Evolutionary conservation across 2,113 vertebrate genomes (phyloP).

Genomic region (Ciconia maguari): DNA sequence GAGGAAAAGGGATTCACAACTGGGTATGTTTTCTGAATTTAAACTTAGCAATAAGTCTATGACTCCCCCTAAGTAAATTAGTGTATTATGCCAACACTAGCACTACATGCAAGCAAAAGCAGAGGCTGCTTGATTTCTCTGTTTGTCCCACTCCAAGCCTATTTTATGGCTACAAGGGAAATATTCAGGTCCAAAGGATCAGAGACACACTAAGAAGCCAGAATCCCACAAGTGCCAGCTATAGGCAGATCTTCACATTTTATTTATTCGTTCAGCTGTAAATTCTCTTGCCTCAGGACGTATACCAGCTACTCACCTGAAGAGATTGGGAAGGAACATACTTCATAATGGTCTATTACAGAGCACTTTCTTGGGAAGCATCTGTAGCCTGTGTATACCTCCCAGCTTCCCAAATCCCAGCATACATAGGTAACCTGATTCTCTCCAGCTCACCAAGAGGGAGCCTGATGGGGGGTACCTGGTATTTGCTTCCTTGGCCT

Average conservation of each 20-base stretch:
- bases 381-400: background rate
- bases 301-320: background rate
- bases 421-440: accelerated
- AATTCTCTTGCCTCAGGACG: background rate
- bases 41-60: background rate
- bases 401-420: background rate
- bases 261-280: background rate
- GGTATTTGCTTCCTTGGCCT: background rate
- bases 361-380: background rate
- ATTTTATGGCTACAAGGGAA: background rate
- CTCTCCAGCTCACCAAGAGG: background rate
- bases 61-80: background rate
- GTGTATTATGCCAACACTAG: background rate
- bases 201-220: background rate
- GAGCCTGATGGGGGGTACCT: background rate
- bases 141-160: background rate
- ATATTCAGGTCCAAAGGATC: background rate
- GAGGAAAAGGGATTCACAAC: background rate
- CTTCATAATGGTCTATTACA: background rate
- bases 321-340: background rate
- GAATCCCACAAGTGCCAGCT: background rate
- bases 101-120: background rate
- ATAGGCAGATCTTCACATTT: background rate
- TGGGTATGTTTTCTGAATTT: background rate
- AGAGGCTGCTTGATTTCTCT: background rate